Evolutionary conservation across 2,113 vertebrate species (phyloP).

Genomic region (Myiopsitta monachus): DNA sequence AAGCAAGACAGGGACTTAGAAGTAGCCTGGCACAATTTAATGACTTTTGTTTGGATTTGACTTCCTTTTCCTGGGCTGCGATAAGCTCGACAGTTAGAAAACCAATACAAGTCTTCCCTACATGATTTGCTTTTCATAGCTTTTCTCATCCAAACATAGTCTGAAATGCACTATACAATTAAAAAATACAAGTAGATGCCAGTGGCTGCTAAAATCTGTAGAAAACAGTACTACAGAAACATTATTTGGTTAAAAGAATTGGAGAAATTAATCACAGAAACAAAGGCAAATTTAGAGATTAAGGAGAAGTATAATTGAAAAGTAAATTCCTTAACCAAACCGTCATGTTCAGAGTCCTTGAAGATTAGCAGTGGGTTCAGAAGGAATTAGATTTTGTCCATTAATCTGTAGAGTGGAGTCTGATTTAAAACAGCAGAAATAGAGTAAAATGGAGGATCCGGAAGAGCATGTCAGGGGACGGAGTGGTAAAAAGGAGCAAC

Average conservation of each 20-base stretch:
- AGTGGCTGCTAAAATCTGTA: background rate
- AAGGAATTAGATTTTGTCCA: background rate
- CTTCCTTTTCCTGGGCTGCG: background rate
- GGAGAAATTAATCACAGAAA: background rate
- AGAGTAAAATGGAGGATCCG: background rate
- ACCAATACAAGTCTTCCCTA: background rate
- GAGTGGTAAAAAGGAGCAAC: background rate
- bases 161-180: background rate
- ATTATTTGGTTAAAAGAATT: background rate
- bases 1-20: background rate
- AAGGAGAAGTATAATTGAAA: background rate
- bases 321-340: background rate
- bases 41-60: background rate
- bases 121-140: background rate
- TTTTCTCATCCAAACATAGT: background rate
- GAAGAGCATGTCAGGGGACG: background rate
- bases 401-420: no score
- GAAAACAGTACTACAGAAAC: background rate
- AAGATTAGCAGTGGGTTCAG: background rate
- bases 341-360: background rate
- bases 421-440: background rate
- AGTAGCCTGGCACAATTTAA: background rate
- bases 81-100: background rate
- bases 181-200: background rate
- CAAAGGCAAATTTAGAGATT: background rate